Conservation (phyloP, 2,797 vertebrate species). For the Capromys pilorides region DNA sequence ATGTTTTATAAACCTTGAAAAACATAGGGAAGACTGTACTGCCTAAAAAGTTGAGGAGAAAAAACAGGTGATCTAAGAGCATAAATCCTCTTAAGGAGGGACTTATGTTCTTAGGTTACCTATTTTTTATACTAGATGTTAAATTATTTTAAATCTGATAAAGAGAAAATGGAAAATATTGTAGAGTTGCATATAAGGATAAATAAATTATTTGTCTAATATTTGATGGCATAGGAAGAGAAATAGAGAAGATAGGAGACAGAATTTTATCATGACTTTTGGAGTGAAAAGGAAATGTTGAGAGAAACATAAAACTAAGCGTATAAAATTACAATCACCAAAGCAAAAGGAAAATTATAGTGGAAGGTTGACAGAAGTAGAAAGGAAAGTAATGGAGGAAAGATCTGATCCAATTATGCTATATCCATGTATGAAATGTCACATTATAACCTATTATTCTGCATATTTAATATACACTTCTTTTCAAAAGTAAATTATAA, state of each 20-base stretch:
- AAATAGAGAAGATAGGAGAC: background rate
- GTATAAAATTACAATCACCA: background rate
- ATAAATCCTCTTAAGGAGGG: background rate
- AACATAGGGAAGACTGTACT: background rate
- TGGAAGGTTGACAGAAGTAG: background rate
- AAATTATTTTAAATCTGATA: constrained; percentile 14
- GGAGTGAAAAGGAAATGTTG: background rate
- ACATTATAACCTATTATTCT: background rate
- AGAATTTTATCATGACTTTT: background rate
- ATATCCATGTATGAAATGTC: background rate
- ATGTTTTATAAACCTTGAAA: background rate
- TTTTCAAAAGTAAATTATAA: background rate
- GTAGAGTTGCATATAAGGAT: background rate
- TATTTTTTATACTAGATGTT: background rate
- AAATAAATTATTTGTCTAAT: background rate
- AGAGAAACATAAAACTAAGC: background rate
- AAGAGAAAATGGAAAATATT: background rate
- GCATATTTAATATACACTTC: background rate
- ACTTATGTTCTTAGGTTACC: background rate
- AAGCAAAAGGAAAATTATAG: background rate
- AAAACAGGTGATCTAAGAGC: too few relatives aligned
- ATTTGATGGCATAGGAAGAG: background rate
- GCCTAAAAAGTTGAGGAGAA: background rate
- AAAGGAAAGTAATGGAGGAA: background rate
- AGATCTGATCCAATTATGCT: background rate